Base-by-base conservation (phyloP, 2,888 invertebrate species). In the Cetonia aurata region DNA sequence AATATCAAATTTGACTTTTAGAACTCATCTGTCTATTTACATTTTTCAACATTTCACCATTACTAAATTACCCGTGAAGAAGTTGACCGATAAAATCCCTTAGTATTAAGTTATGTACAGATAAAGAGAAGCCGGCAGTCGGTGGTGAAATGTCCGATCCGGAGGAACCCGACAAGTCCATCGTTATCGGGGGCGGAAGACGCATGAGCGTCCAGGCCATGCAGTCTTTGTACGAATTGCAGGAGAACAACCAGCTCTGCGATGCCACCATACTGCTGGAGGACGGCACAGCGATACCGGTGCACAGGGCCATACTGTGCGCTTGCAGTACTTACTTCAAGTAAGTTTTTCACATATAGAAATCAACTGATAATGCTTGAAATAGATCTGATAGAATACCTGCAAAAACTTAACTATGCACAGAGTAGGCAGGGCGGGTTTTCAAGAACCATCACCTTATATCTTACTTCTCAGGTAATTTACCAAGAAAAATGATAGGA, bases 251-350 rank as follows among this genome's bases (percentile, higher is more conserved):
- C 81, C 89, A 94, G 78, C 89, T 96, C 52, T 96, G 96, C 84
- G 96, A 96, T 85, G 96, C 96, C 4, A 90, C 92, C 46, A 89
- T 96, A 77, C 88, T 93, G 74, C 89, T 94, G 69, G 92, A 94
- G 77, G 96, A 96, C 83, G 94, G 93, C 72, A 90, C 91, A 66
- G 87, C 89, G 73, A 95, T 95, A 81, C 92, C 93, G 46, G 93
- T 96, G 67, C 96, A 97, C 85, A 90, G 95, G 74, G 92, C 93
- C 71, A 92, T 96, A 77, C 88, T 96, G 78, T 93, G 94, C 72
- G 92, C 96, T 69, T 95, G 95, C 86, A 96, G 96, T 81, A 91
- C 93, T 48, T 97, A 96, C 86, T 97, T 97, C 86, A 89, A 93
- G 94, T 94, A 86, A 83, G 84, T 80, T 3, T 37, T 1, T 37